A percentile compares a stretch with the other conserved stretches of the same genome.
phyloP scores from a whole-genome alignment of 2,888 invertebrate genomes.

The Suillia variegata region DNA sequence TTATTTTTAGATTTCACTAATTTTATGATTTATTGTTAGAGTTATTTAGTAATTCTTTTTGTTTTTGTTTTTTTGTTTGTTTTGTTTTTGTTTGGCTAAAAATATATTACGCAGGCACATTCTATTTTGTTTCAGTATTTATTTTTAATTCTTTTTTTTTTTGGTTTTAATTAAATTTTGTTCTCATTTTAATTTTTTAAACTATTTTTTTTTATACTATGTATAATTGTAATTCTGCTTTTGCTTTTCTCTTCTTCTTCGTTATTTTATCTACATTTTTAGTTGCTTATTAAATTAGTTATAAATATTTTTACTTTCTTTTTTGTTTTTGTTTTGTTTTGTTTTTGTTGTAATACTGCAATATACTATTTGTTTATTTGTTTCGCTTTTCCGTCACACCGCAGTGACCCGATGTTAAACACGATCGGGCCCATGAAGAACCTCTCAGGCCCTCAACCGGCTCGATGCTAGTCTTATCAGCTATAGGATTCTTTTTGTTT shows the following conservation, averaged over 20 bases:
- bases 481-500: slow-evolving; percentile 25
- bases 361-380: slow-evolving; percentile 3
- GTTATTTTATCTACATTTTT: slow-evolving; percentile 22
- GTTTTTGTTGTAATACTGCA: slow-evolving; percentile 24
- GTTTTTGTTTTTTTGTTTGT: too few relatives aligned
- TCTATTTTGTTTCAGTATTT: slow-evolving; percentile 59
- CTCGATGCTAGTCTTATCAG: not conserved
- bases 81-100: too few relatives aligned
- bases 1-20: slow-evolving; percentile 17
- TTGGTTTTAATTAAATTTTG: slow-evolving; percentile 30
- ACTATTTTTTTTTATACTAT: slow-evolving; percentile 18
- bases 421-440: too few relatives aligned
- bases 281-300: too few relatives aligned
- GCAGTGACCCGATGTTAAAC: too few relatives aligned
- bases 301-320: too few relatives aligned
- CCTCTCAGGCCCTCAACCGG: not conserved
- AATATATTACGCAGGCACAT: slow-evolving; percentile 60
- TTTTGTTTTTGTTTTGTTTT: slow-evolving; percentile 20
- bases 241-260: slow-evolving; percentile 14
- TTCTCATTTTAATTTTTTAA: slow-evolving; percentile 40
- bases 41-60: slow-evolving; percentile 22
- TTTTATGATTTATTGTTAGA: not conserved
- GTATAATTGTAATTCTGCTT: slow-evolving; percentile 2
- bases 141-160: slow-evolving; percentile 36
- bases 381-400: not conserved